A percentile compares a stretch with the other conserved stretches of the same genome.
phyloP scores from a whole-genome alignment of 2,797 vertebrate species.

The Manis javanica region DNA sequence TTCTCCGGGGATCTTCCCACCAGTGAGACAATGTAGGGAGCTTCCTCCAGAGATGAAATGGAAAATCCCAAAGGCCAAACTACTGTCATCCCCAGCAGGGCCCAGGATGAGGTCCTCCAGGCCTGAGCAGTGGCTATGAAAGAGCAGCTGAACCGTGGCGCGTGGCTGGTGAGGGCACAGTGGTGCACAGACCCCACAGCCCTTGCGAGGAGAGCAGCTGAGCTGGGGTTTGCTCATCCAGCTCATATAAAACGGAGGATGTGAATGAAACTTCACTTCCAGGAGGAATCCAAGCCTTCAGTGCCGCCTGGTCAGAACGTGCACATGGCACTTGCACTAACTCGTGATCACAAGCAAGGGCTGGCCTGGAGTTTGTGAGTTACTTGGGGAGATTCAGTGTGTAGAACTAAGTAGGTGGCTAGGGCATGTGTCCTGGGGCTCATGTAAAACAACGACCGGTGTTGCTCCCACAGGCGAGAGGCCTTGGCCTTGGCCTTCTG shows the following conservation, averaged over 20 bases:
- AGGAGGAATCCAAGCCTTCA: slow-evolving; percentile 66
- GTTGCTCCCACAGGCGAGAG: too few species aligned
- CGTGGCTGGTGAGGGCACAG: not conserved
- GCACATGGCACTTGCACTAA: fast-evolving
- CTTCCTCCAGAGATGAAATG: not conserved
- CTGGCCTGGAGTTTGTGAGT: not conserved
- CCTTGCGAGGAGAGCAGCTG: fast-evolving
- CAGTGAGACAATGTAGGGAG: not conserved
- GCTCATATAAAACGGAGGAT: slow-evolving; percentile 61
- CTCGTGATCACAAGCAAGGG: fast-evolving
- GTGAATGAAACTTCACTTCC: slow-evolving; percentile 60
- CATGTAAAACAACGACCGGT: not conserved
- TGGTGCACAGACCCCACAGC: not conserved
- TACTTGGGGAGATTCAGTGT: too few species aligned
- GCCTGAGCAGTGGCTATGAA: not conserved
- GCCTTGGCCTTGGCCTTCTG: not conserved
- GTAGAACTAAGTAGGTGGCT: not conserved
- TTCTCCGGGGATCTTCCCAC: not conserved
- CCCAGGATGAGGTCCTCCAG: not conserved
- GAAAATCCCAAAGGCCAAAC: not conserved
- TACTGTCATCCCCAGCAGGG: not conserved
- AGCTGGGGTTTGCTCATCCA: slow-evolving; percentile 24
- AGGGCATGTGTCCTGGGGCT: not conserved
- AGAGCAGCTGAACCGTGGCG: not conserved
- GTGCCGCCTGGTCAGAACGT: not conserved